A percentile compares a stretch with the other conserved stretches of the same genome.
Evolutionary conservation across 2,888 invertebrate genomes (phyloP).

Genomic region (Trissonchulus latispiculum): DNA sequence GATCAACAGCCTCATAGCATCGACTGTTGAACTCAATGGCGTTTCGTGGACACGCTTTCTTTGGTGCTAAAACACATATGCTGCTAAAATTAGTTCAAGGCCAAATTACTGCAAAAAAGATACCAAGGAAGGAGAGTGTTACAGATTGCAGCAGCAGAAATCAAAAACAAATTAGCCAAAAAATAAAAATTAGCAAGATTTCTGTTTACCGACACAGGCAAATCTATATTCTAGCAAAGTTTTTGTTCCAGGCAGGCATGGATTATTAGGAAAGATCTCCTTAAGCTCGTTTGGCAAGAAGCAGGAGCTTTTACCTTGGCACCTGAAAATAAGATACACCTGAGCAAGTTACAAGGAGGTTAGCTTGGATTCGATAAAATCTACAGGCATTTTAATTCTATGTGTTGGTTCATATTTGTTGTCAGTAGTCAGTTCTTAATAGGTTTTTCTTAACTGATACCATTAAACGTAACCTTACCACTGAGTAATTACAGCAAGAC

Average conservation of each 20-base stretch:
- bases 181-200: background rate
- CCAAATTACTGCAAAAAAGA: too few relatives aligned
- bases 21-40: background rate
- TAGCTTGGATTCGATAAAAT: too few relatives aligned
- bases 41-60: background rate
- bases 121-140: too few relatives aligned
- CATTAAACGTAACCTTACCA: too few relatives aligned
- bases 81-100: too few relatives aligned
- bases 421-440: too few relatives aligned
- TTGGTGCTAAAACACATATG: too few relatives aligned
- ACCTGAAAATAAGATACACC: background rate
- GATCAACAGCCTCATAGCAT: conserved; percentile 4
- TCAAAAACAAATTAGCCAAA: background rate
- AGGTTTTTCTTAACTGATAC: too few relatives aligned
- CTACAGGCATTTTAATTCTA: too few relatives aligned
- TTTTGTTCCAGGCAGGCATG: conserved; percentile 5
- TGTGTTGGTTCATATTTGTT: too few relatives aligned
- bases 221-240: conserved; percentile 7
- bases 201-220: background rate
- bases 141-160: too few relatives aligned
- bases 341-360: too few relatives aligned
- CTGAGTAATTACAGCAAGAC: conserved; percentile 3
- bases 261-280: background rate
- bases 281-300: background rate
- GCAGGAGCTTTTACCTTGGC: background rate